phyloP scores from a whole-genome alignment of 1,140 invertebrate genomes.

The Neuroterus valhalla region DNA sequence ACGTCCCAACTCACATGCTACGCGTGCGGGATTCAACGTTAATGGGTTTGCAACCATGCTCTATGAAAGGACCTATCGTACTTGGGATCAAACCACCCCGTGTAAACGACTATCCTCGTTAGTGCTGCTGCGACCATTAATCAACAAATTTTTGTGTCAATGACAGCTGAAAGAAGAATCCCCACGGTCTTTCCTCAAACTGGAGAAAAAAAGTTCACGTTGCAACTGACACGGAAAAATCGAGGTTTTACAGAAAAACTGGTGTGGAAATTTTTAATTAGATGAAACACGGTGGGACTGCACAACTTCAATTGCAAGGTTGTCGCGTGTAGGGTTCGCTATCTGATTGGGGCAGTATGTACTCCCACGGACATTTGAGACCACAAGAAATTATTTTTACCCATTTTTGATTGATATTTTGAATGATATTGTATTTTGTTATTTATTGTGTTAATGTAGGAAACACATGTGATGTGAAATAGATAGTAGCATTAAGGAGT shows the following conservation, averaged over 20 bases:
- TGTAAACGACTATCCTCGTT: conserved; percentile 26
- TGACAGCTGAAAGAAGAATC: conserved; percentile 5
- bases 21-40: conserved; percentile 17
- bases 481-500: no score
- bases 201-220: not conserved
- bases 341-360: no score
- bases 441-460: no score
- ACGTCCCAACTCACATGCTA: conserved; percentile 12
- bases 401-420: no score
- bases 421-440: no score
- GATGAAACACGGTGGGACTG: no score
- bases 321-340: no score
- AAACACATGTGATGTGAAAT: no score
- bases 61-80: conserved; percentile 16
- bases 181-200: conserved; percentile 8
- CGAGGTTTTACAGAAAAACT: not conserved
- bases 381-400: no score
- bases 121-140: conserved; percentile 12
- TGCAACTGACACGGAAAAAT: conserved; percentile 24
- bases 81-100: conserved; percentile 18
- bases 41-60: conserved; percentile 7
- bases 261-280: not conserved
- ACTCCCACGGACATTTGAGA: no score
- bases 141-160: conserved; percentile 28
- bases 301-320: no score